Conservation (phyloP, 2,113 vertebrate species). For the Dipodomys merriami region DNA sequence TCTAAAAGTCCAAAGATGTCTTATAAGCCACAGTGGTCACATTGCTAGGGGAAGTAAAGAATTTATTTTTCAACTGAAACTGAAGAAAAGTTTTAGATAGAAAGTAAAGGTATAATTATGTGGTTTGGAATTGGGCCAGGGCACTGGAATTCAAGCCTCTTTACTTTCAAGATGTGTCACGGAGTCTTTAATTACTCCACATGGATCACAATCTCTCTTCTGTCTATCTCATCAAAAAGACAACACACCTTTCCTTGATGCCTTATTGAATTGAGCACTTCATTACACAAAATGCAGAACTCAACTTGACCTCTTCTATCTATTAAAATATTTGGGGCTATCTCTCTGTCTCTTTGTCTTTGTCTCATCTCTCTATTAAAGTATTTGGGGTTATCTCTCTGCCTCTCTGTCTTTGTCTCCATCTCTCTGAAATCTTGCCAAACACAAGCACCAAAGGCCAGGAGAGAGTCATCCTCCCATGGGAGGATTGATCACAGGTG, state of each 20-base stretch:
- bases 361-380: neutral
- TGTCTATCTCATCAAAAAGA: conserved; percentile 58
- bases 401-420: neutral
- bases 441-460: neutral
- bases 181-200: conserved; percentile 72
- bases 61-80: conserved; percentile 74
- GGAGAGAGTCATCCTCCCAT: neutral
- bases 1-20: neutral
- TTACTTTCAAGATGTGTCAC: conserved; percentile 70
- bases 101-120: conserved; percentile 73
- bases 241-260: neutral
- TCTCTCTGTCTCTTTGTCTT: neutral
- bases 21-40: neutral
- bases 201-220: conserved; percentile 69
- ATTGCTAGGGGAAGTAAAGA: conserved; percentile 67
- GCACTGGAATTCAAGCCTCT: conserved; percentile 73
- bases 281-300: neutral
- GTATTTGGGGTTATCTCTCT: neutral
- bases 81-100: conserved; percentile 67
- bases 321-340: no score
- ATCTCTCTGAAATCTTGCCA: neutral
- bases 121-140: conserved; percentile 74
- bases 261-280: conserved; percentile 20
- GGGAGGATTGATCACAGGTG: neutral
- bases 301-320: neutral